phyloP scores from a whole-genome alignment of 2,113 vertebrate species.

The Megaceryle torquata region DNA sequence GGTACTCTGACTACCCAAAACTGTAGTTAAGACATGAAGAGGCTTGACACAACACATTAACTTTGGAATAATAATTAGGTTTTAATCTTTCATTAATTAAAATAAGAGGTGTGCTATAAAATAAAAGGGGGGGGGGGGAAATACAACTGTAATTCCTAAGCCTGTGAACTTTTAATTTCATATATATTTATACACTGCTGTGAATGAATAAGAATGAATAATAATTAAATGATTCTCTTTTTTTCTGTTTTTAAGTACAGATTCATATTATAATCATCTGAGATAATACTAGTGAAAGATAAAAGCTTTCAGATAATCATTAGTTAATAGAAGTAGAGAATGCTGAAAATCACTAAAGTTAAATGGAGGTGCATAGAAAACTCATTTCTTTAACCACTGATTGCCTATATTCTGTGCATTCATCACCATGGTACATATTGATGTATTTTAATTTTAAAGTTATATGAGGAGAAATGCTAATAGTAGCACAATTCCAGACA shows the following conservation, averaged over 20 bases:
- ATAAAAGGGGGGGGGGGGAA: no score
- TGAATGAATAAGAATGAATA: background rate
- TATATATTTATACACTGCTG: background rate
- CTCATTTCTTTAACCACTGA: background rate
- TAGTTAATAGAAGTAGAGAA: background rate
- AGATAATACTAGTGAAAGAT: background rate
- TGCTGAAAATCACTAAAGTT: background rate
- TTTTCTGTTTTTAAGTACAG: background rate
- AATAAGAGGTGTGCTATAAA: background rate
- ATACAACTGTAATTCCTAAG: background rate
- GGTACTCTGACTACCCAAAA: background rate
- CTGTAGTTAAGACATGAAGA: background rate
- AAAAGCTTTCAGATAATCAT: slow-evolving; percentile 4
- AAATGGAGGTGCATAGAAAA: background rate
- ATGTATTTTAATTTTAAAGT: background rate
- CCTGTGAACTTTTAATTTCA: background rate
- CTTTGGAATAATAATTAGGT: background rate
- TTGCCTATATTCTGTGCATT: background rate
- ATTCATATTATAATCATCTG: background rate
- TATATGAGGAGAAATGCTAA: background rate
- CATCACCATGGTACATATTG: background rate
- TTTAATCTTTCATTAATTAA: slow-evolving; percentile 18
- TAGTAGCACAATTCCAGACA: background rate
- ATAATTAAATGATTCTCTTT: background rate
- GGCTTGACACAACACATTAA: background rate